phyloP scores from a whole-genome alignment of 2,797 vertebrate species.

The Paramormyrops hopkinsi region DNA sequence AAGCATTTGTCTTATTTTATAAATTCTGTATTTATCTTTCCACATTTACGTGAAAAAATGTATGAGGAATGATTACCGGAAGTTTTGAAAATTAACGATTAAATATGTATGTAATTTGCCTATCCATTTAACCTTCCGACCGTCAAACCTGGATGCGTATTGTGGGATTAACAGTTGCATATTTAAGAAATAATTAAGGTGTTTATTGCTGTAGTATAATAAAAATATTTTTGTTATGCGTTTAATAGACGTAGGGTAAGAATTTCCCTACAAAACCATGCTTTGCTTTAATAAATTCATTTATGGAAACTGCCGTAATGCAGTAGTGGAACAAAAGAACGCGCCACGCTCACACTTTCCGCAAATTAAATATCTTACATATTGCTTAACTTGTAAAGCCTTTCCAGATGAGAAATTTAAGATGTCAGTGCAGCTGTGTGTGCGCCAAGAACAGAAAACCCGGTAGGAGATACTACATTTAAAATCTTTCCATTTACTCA shows the following conservation, averaged over 20 bases:
- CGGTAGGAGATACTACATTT: conserved; percentile 19
- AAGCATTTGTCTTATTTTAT: not conserved
- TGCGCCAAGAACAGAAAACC: not conserved
- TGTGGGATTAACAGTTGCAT: not conserved
- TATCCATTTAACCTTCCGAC: not conserved
- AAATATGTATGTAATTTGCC: not conserved
- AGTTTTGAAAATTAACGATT: not conserved
- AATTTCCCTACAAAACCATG: not conserved
- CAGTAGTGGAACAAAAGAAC: not conserved
- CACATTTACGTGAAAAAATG: not conserved
- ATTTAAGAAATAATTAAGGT: not conserved
- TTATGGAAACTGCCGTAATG: conserved; percentile 14
- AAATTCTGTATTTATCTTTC: not conserved
- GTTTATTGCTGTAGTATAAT: not conserved
- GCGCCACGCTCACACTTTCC: not conserved
- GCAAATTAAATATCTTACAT: conserved; percentile 2
- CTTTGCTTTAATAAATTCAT: conserved; percentile 22
- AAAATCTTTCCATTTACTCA: conserved; percentile 25
- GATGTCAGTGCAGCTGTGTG: too few relatives aligned
- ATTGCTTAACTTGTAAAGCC: not conserved
- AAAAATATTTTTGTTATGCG: not conserved
- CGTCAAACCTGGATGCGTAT: not conserved
- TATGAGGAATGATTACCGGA: not conserved
- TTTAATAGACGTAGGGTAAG: not conserved
- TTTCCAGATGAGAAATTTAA: not conserved